phyloP scores from a whole-genome alignment of 2,888 invertebrate genomes.

The Netelia inedita region DNA sequence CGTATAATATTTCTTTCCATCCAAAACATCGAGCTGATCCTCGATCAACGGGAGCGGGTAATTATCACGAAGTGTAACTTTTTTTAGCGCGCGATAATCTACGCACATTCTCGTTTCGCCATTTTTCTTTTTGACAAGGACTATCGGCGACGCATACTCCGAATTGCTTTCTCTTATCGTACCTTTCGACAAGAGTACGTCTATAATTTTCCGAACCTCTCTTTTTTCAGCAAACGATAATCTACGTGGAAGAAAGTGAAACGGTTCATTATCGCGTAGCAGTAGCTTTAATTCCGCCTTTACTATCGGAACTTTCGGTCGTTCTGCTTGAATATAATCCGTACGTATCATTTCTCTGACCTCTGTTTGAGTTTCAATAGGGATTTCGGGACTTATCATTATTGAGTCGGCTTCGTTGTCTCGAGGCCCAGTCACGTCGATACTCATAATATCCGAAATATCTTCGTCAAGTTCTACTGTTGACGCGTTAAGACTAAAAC shows the following conservation, averaged over 20 bases:
- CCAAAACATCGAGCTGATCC: constrained; percentile 59
- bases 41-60: constrained; percentile 65
- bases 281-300: constrained; percentile 51
- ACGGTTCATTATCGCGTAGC: constrained; percentile 58
- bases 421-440: constrained; percentile 7
- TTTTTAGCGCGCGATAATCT: constrained; percentile 61
- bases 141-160: constrained; percentile 59
- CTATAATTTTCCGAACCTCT: constrained; percentile 57
- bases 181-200: constrained; percentile 56
- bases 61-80: constrained; percentile 52
- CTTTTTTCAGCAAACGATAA: constrained; percentile 63
- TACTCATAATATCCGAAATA: constrained; percentile 10
- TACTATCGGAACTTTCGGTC: constrained; percentile 36
- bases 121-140: constrained; percentile 63
- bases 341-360: constrained; percentile 49
- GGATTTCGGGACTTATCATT: constrained; percentile 12
- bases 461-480: background rate
- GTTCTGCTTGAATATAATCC: constrained; percentile 47
- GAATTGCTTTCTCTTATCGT: constrained; percentile 59
- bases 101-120: constrained; percentile 66
- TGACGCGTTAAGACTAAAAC: background rate
- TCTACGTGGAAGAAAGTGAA: constrained; percentile 60
- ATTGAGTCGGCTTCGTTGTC: constrained; percentile 21
- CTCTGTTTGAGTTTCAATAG: constrained; percentile 2
- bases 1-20: constrained; percentile 60